These are phyloP conservation scores for Eonycteris spelaea DNA, from an alignment of 2,113 vertebrate genomes.

Conservation along the genomic window DNA sequence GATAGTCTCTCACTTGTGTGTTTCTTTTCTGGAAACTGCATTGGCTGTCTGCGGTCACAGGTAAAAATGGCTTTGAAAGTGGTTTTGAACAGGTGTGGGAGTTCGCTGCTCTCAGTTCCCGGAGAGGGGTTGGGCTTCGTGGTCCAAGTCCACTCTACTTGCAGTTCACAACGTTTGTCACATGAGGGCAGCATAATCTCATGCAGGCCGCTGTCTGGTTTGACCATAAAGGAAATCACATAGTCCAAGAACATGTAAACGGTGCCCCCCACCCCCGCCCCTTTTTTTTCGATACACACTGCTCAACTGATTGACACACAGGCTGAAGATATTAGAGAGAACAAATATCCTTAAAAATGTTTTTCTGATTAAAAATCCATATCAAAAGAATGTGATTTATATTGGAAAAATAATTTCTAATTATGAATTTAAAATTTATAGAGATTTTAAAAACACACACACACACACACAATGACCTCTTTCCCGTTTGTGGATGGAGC, in stretches of 20 bases:
- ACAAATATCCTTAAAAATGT: not conserved
- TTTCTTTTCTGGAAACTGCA: not conserved
- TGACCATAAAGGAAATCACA: not conserved
- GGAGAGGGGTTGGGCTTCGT: not conserved
- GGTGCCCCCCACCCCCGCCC: too few relatives aligned
- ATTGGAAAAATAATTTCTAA: constrained; percentile 10
- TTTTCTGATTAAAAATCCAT: not conserved
- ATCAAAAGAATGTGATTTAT: constrained; percentile 7
- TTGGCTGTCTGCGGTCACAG: not conserved
- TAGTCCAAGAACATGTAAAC: not conserved
- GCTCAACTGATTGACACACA: not conserved
- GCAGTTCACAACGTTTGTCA: not conserved
- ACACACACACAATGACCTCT: not conserved
- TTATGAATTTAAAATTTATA: constrained; percentile 16
- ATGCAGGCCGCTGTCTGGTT: not conserved
- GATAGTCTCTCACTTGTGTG: not conserved
- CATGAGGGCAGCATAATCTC: constrained; percentile 57
- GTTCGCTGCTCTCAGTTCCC: not conserved
- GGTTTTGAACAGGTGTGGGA: not conserved
- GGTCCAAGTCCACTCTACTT: not conserved
- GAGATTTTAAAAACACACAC: not conserved
- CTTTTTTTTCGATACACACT: not conserved
- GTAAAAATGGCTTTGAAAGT: not conserved
- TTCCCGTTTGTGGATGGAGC: not conserved
- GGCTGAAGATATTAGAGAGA: not conserved